These are phyloP conservation scores for Psephotus haematonotus DNA, from an alignment of 2,113 vertebrate genomes.

Conservation along the genomic window DNA sequence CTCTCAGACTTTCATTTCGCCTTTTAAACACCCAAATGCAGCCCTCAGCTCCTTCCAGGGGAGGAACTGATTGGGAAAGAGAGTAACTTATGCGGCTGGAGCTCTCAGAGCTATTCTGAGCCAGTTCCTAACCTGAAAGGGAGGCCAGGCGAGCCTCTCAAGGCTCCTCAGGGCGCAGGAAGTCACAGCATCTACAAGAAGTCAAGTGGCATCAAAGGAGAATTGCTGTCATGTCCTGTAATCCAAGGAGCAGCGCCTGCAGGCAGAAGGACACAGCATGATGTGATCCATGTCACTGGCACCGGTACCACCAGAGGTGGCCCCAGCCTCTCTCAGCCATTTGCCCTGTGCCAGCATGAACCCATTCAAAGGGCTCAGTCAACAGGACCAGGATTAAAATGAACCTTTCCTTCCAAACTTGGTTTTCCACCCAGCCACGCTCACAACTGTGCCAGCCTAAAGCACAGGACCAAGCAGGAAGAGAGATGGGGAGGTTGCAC, in stretches of 20 bases:
- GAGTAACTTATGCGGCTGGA: background rate
- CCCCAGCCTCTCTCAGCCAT: background rate
- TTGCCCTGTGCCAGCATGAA: fast-evolving
- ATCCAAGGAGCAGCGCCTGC: background rate
- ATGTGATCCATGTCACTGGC: background rate
- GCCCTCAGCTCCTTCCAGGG: background rate
- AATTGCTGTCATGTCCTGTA: background rate
- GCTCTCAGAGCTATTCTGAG: background rate
- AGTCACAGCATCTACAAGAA: background rate
- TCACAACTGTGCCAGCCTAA: fast-evolving
- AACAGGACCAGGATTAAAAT: background rate
- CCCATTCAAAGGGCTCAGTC: background rate
- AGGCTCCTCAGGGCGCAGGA: background rate
- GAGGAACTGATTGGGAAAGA: fast-evolving
- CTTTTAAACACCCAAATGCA: background rate
- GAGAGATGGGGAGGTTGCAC: background rate
- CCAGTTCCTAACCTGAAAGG: background rate
- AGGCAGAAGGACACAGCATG: background rate
- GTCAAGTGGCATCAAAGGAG: background rate
- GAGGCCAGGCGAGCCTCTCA: no score
- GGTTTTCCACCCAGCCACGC: fast-evolving
- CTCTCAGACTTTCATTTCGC: background rate
- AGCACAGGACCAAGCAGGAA: background rate
- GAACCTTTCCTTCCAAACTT: background rate
- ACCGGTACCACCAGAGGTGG: background rate